A percentile compares a stretch with the other conserved stretches of the same genome.
These are phyloP conservation scores for Sturnira hondurensis DNA, from an alignment of 2,113 vertebrate genomes.

Conservation along the genomic window DNA sequence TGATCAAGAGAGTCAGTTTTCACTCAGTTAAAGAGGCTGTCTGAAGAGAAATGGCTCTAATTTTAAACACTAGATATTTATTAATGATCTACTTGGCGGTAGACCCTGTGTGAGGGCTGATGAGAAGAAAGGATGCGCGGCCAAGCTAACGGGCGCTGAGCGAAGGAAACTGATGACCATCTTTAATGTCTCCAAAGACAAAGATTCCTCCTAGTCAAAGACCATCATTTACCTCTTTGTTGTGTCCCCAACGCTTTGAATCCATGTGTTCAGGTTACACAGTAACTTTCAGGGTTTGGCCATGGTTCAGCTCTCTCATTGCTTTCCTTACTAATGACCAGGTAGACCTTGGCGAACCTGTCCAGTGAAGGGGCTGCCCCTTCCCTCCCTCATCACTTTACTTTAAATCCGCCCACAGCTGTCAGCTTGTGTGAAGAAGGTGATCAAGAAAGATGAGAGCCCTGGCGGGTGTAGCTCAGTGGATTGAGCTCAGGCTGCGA, in stretches of 20 bases:
- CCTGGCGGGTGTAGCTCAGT: too few species aligned
- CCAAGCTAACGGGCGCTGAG: background rate
- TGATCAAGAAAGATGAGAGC: background rate
- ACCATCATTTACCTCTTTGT: background rate
- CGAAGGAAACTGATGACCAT: background rate
- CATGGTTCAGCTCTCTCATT: background rate
- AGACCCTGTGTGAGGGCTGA: background rate
- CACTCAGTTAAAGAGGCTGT: background rate
- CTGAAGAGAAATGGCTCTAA: background rate
- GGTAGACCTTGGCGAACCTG: background rate
- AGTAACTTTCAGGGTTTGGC: background rate
- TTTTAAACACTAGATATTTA: constrained; percentile 18
- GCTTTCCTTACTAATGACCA: background rate
- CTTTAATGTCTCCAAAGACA: background rate
- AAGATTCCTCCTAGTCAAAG: background rate
- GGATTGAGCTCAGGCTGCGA: too few species aligned
- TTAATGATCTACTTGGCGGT: background rate
- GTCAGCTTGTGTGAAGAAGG: background rate
- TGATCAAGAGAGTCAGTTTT: background rate
- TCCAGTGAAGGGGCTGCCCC: background rate
- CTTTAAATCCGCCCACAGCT: background rate
- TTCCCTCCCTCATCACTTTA: background rate
- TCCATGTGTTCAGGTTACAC: background rate
- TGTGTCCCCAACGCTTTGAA: background rate
- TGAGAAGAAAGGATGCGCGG: background rate